Conservation (phyloP, 2,797 vertebrate species). For the Sebastiscus tertius region DNA sequence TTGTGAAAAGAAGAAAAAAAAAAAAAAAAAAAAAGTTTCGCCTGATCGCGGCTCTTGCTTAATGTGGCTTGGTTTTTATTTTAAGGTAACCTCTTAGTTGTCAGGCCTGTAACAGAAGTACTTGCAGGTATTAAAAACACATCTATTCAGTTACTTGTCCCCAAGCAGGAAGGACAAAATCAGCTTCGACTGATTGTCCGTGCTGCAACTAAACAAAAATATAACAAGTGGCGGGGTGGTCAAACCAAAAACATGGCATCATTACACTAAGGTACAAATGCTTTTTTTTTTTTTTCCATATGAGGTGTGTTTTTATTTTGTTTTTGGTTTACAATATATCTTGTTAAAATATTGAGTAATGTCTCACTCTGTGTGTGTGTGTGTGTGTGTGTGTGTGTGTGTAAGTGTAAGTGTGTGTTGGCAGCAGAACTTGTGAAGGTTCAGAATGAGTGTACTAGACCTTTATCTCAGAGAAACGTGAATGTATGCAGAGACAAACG, state of each 20-base stretch:
- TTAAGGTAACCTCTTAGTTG: constrained; percentile 48
- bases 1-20: constrained; percentile 40
- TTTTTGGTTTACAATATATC: constrained; percentile 67
- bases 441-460: constrained; percentile 47
- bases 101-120: constrained; percentile 50
- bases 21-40: constrained; percentile 63
- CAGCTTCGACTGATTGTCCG: constrained; percentile 12
- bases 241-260: constrained; percentile 65
- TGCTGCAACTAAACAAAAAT: constrained; percentile 53
- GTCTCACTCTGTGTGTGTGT: constrained; percentile 53
- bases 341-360: constrained; percentile 65
- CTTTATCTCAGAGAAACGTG: constrained; percentile 55
- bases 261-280: constrained; percentile 68
- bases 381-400: constrained; percentile 26
- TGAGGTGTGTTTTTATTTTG: constrained; percentile 66
- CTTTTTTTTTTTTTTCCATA: constrained; percentile 43
- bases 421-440: constrained; percentile 60
- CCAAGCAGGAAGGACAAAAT: constrained; percentile 26
- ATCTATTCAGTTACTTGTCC: constrained; percentile 33
- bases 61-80: constrained; percentile 78
- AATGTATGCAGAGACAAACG: constrained; percentile 27
- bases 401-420: background rate
- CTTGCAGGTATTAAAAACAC: constrained; percentile 30
- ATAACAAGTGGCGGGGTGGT: constrained; percentile 52
- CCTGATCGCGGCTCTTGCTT: constrained; percentile 81